Evolutionary conservation across 37 sponge, comb jelly and placozoan genomes (phyloP).

Genomic region (Halisarca cf. caerulea): DNA sequence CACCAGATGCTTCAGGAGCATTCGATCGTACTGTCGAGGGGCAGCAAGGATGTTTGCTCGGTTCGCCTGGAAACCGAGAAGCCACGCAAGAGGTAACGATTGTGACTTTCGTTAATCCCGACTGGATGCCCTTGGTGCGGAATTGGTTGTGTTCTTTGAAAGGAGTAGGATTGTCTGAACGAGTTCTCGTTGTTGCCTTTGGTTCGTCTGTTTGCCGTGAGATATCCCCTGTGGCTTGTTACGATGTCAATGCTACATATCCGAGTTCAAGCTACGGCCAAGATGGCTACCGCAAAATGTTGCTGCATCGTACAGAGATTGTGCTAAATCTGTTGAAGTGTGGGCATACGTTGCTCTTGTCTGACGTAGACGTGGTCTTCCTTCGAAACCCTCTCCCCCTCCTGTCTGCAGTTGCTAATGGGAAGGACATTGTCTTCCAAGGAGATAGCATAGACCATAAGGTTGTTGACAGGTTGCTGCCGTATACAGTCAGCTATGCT

Average conservation of each 20-base stretch:
- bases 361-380: constrained; percentile 9
- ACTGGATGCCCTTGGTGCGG: not conserved
- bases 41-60: not conserved
- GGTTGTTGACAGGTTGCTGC: not conserved
- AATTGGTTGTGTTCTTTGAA: constrained; percentile 11
- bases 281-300: not conserved
- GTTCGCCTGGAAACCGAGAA: not conserved
- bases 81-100: not conserved
- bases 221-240: not conserved
- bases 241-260: not conserved
- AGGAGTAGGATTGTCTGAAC: not conserved
- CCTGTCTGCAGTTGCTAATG: not conserved
- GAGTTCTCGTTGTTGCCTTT: not conserved
- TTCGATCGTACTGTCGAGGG: not conserved
- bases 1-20: not conserved
- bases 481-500: not conserved
- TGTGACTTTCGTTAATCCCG: not conserved
- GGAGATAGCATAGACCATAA: constrained; percentile 2
- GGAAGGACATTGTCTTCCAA: not conserved
- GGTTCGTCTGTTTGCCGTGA: not conserved
- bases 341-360: not conserved
- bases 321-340: not conserved
- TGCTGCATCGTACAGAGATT: not conserved
- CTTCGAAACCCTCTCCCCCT: not conserved
- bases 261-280: not conserved